Conservation (phyloP, 2,113 vertebrate genomes). For the Nothobranchius kuhntae region DNA sequence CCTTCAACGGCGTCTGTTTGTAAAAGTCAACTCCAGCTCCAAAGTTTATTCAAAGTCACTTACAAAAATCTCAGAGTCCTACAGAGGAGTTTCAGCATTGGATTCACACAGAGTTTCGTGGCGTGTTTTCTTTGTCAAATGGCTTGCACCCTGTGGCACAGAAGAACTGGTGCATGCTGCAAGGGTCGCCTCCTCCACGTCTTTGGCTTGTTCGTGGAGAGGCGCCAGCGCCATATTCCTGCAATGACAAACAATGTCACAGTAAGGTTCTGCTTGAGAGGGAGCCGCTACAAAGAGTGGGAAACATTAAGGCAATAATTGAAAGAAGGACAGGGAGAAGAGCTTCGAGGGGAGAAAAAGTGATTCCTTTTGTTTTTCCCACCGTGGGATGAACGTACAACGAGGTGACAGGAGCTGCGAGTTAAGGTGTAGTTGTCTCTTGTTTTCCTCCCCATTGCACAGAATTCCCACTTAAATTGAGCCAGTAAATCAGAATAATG, state of each 20-base stretch:
- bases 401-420: slow-evolving; percentile 43
- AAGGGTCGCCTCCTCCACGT: slow-evolving; percentile 45
- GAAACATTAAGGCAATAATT: slow-evolving; percentile 50
- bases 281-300: slow-evolving; percentile 50
- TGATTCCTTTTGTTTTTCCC: slow-evolving; percentile 5
- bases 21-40: slow-evolving; percentile 32
- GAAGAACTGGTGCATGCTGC: slow-evolving; percentile 16
- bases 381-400: slow-evolving; percentile 52
- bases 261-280: slow-evolving; percentile 58
- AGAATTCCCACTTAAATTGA: slow-evolving; percentile 46
- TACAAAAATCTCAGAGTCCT: slow-evolving; percentile 28
- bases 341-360: slow-evolving; percentile 5
- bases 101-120: slow-evolving; percentile 15
- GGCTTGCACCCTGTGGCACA: slow-evolving; percentile 40
- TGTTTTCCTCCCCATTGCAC: slow-evolving; percentile 58
- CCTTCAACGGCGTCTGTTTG: slow-evolving; percentile 14
- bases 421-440: slow-evolving; percentile 51
- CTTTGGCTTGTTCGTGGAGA: slow-evolving; percentile 45
- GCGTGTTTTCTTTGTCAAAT: slow-evolving; percentile 27
- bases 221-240: slow-evolving; percentile 53
- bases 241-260: slow-evolving; percentile 70
- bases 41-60: slow-evolving; percentile 53
- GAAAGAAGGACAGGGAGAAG: slow-evolving; percentile 42
- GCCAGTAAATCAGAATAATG: slow-evolving; percentile 64
- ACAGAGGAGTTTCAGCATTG: slow-evolving; percentile 30